These are phyloP conservation scores for Micrasema longulum DNA, from an alignment of 1,140 invertebrate genomes.

Conservation along the genomic window DNA sequence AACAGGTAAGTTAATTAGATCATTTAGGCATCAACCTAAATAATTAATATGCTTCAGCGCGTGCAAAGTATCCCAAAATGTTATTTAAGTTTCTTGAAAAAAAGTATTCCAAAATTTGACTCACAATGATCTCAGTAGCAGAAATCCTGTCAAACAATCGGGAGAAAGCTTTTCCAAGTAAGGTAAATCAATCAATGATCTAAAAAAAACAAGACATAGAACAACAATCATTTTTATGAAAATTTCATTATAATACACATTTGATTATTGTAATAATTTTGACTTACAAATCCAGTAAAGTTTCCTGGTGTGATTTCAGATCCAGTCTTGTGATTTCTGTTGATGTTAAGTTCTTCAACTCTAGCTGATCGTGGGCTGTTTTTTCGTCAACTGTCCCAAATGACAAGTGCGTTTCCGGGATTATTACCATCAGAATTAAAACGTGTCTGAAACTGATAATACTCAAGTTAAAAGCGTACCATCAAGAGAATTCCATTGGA, in stretches of 20 bases:
- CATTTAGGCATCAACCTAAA: not conserved
- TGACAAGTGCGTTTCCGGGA: too few species aligned
- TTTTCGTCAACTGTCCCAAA: too few species aligned
- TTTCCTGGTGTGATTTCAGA: conserved; percentile 1
- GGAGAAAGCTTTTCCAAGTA: conserved; percentile 31
- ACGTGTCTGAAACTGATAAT: too few species aligned
- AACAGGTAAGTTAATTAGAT: too few species aligned
- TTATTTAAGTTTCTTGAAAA: not conserved
- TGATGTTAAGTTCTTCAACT: not conserved
- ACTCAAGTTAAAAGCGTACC: too few species aligned
- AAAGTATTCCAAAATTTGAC: conserved; percentile 20
- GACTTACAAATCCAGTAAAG: conserved; percentile 19
- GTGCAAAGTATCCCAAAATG: not conserved
- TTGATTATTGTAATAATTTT: too few species aligned
- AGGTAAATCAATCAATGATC: conserved; percentile 42
- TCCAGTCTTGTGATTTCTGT: not conserved
- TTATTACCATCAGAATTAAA: too few species aligned
- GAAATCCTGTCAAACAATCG: conserved; percentile 33
- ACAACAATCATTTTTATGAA: too few species aligned
- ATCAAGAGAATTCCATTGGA: too few species aligned
- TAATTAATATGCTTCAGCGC: too few species aligned
- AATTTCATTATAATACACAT: too few species aligned
- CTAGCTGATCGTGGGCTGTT: conserved; percentile 1
- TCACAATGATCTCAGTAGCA: conserved; percentile 46
- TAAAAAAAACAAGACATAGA: conserved; percentile 26